Evolutionary conservation across 1,140 invertebrate species (phyloP).

Genomic region (Aphaenogaster rudis): DNA sequence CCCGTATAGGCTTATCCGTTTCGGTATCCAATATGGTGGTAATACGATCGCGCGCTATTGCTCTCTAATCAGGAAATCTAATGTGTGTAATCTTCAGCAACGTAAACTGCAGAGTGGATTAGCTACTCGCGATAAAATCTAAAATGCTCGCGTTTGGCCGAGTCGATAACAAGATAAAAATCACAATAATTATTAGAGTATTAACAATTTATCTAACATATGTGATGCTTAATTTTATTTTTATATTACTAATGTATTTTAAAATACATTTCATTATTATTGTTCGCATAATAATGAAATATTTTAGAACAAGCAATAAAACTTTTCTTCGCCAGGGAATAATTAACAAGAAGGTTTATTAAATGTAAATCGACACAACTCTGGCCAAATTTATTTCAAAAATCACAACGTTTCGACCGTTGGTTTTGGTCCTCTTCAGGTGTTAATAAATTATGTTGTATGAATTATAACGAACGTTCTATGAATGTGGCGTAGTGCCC

Average conservation of each 20-base stretch:
- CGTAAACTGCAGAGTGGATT: slow-evolving; percentile 50
- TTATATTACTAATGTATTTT: slow-evolving; percentile 3
- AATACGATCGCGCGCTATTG: slow-evolving; percentile 68
- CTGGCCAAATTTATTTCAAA: too few species aligned
- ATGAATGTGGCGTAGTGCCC: too few species aligned
- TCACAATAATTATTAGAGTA: slow-evolving; percentile 8
- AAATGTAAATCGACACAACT: too few species aligned
- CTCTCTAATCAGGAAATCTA: slow-evolving; percentile 68
- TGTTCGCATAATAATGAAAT: neutral
- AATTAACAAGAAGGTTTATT: too few species aligned
- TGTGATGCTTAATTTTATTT: slow-evolving; percentile 28
- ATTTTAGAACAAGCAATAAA: neutral
- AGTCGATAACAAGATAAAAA: slow-evolving; percentile 35
- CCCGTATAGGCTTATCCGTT: neutral
- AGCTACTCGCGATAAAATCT: slow-evolving; percentile 65
- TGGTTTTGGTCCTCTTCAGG: too few species aligned
- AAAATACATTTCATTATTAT: slow-evolving; percentile 10
- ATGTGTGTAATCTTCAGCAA: slow-evolving; percentile 42
- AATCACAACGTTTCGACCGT: too few species aligned
- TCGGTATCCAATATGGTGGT: slow-evolving; percentile 73
- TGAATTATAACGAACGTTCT: too few species aligned
- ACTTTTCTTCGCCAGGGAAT: too few species aligned
- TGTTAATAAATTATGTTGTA: too few species aligned
- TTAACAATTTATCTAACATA: slow-evolving; percentile 1
- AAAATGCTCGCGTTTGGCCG: neutral